phyloP scores from a whole-genome alignment of 2,797 vertebrate genomes.

The Austrolebias charrua region DNA sequence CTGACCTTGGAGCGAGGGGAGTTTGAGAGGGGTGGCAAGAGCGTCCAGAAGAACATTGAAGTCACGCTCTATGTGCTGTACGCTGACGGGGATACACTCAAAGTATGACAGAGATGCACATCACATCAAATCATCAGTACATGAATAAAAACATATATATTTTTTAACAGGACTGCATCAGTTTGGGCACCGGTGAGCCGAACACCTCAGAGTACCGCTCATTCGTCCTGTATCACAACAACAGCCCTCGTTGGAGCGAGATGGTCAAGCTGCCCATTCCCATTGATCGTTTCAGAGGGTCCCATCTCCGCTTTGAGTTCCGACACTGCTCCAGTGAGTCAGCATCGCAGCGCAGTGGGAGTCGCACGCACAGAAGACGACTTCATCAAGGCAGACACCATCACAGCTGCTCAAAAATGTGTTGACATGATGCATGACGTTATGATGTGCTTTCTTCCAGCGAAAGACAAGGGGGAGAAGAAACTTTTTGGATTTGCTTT shows the following conservation, averaged over 20 bases:
- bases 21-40: conserved; percentile 97
- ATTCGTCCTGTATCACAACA: conserved; percentile 98
- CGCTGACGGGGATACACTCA: conserved; percentile 94
- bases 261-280: conserved; percentile 97
- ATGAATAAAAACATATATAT: conserved; percentile 24
- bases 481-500: conserved; percentile 98
- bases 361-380: conserved; percentile 21
- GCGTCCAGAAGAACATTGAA: conserved; percentile 99
- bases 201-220: conserved; percentile 92
- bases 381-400: conserved; percentile 27
- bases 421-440: conserved; percentile 8
- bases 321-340: conserved; percentile 98
- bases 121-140: conserved; percentile 14
- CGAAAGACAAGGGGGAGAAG: conserved; percentile 99
- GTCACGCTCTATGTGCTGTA: conserved; percentile 97
- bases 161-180: conserved; percentile 92
- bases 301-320: conserved; percentile 99
- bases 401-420: conserved; percentile 8
- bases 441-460: conserved; percentile 70
- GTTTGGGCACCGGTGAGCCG: conserved; percentile 93
- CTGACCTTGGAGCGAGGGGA: conserved; percentile 95
- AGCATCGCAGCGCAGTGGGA: conserved; percentile 28
- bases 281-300: conserved; percentile 95
- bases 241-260: conserved; percentile 97
- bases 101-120: conserved; percentile 78